Base-by-base conservation (phyloP, 2,113 vertebrate species). In the Pogona vitticeps region DNA sequence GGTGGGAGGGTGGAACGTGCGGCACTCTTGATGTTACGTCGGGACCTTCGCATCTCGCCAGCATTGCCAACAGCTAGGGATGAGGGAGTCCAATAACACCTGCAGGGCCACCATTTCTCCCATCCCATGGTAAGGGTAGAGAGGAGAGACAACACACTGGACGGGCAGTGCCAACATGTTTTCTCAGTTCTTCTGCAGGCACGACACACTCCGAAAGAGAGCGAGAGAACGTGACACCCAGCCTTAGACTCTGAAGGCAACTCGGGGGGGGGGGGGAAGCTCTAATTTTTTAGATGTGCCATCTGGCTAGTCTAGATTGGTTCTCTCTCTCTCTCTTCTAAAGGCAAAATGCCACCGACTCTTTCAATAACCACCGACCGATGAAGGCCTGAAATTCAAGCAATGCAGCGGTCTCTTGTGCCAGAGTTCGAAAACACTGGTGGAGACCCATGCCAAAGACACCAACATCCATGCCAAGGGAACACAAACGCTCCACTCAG, bases 321-420 rank as follows among this genome's bases (percentile, higher is more conserved):
- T 46, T 40, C 21, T 36, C 2, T 9, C 28, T 18, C 21, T 28
- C 85, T 56, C 5, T 76, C 88, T 67, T 38, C 31, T 68, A 13
- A 8, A 78, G 42, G 56, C 52, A 70, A 46, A 42, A 56, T 36
- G 77, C 85, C 85, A 63, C 67, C 6, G 20, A 31, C 68, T 21
- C 28, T 80, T 80, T 36, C 40, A 56, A 65, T 46, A 75, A 73
- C 85, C 79, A 65, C 85, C 81, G 75, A 52, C 78, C 73, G 71
- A 63, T 59, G 42, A 81, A 67, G 38, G 14, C 59, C 61, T 80
- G 58, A 65, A 65, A 86, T 75, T 61, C 36, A 20, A 81, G 78
- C 70, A 81, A 75, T 26, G 70, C 78, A 26, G 40, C 3, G 21
- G 77, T 73, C 31, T 46, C 52, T 14, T 42, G 77, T 61, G 68